A percentile compares a stretch with the other conserved stretches of the same genome.
Conservation (phyloP, 2,113 vertebrate species). For the Euleptes europaea region DNA sequence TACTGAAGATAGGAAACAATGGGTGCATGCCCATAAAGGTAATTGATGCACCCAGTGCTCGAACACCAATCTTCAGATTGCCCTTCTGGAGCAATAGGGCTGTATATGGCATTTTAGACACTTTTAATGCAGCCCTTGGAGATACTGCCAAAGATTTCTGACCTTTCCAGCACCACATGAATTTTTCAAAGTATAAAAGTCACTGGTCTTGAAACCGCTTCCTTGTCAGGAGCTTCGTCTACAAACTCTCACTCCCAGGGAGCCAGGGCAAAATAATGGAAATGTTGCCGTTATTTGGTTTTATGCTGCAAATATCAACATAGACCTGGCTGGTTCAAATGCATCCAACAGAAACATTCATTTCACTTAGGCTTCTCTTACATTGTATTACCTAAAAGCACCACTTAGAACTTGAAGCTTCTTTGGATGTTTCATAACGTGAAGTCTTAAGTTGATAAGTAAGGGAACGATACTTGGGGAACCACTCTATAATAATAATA, state of each 20-base stretch:
- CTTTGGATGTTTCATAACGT: accelerated
- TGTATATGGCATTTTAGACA: background rate
- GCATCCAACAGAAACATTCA: accelerated
- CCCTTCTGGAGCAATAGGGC: background rate
- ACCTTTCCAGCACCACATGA: background rate
- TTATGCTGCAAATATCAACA: background rate
- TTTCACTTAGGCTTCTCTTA: background rate
- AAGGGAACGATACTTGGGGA: background rate
- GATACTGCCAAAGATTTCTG: background rate
- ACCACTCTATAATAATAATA: accelerated
- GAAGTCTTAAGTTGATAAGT: background rate
- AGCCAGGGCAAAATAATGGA: background rate
- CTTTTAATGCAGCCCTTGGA: background rate
- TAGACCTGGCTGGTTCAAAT: background rate
- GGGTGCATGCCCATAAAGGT: background rate
- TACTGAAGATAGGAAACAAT: too few species aligned
- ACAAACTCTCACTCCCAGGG: background rate
- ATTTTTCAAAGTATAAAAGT: background rate
- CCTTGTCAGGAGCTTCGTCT: background rate
- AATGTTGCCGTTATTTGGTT: background rate
- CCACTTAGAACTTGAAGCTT: background rate
- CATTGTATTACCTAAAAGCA: background rate
- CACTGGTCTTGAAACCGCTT: background rate
- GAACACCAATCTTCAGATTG: background rate
- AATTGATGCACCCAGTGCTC: background rate